Evolutionary conservation across 1,140 invertebrate genomes (phyloP), one percentile per base, ranked within the genome.

Genomic region (Drosophila trapezifrons): DNA sequence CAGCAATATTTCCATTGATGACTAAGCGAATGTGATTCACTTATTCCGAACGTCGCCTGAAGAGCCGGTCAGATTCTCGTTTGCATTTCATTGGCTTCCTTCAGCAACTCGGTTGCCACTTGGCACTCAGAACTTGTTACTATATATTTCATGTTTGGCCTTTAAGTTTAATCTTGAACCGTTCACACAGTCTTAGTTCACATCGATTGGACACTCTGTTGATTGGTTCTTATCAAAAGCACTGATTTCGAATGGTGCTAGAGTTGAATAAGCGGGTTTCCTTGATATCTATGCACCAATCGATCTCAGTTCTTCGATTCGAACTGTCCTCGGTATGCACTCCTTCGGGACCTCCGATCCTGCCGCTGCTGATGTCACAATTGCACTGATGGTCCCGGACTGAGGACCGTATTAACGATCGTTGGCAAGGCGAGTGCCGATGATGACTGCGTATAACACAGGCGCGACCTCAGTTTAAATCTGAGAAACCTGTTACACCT

Each of bases 211-310:
- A 10, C 45, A 63, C 32, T 56, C 27, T 74, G 80, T 38, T 89
- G 84, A 84, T 69, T 57, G 74, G 56, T 89, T 89, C 84, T 76
- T 78, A 89, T 89, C 78, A 80, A 89, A 89, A 89, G 84, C 84
- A 89, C 84, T 89, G 84, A 89, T 89, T 89, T 89, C 84, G 84
- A 89, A 89, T 89, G 84, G 84, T 89, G 84, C 84, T 89, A 89
- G 84, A 89, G 71, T 87, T 87, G 67, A 66, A 45, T 69, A 18
- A 37, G 37, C n/a, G 49, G 66, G 45, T 47, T 46, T 37, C 65
- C 51, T 38, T 76, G 63, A 62, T 87, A 89, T 89, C 84, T 89
- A 89, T 84, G 84, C 84, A 89, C 84, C 84, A 89, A 89, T 89
- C 84, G 84, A 89, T 89, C 84, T 84, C 84, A 89, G 84, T 89